A percentile compares a stretch with the other conserved stretches of the same genome.
Evolutionary conservation across 2,113 vertebrate species (phyloP).

Genomic region (Malurus alboscapulatus): DNA sequence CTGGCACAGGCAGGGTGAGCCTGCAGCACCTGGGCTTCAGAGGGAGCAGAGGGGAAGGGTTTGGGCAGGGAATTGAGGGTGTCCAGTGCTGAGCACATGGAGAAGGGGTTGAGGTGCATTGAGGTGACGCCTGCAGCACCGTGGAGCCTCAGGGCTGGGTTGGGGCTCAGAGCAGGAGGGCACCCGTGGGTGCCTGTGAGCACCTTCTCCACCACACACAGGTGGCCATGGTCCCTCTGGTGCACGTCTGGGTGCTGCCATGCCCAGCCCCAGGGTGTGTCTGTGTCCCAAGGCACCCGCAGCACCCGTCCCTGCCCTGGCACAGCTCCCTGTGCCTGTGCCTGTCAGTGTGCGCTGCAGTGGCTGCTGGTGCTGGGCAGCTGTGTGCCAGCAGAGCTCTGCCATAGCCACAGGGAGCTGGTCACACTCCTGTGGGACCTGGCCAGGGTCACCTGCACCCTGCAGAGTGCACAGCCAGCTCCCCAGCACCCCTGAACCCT

Average conservation of each 20-base stretch:
- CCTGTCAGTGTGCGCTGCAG: accelerated
- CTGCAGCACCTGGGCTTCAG: not conserved
- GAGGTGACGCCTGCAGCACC: not conserved
- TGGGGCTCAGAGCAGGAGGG: not conserved
- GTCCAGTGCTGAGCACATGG: not conserved
- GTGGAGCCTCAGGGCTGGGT: accelerated
- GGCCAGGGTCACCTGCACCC: not conserved
- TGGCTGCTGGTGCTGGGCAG: not conserved
- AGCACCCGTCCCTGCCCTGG: accelerated
- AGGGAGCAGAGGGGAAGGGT: not conserved
- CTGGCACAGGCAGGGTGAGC: not conserved
- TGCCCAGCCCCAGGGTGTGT: accelerated
- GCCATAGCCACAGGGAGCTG: not conserved
- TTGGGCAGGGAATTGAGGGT: not conserved
- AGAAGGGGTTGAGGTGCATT: not conserved
- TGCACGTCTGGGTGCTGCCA: not conserved
- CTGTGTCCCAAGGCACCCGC: not conserved
- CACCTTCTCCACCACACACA: not conserved
- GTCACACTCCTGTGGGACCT: not conserved
- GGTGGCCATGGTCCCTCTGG: accelerated
- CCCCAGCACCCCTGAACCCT: not conserved
- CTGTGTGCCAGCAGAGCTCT: not conserved
- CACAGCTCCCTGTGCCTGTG: accelerated
- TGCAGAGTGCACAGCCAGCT: not conserved
- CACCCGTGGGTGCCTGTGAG: accelerated